Evolutionary conservation across 1,140 invertebrate genomes (phyloP), one percentile per base, ranked within the genome.

Genomic region (Aleiodes sp.): DNA sequence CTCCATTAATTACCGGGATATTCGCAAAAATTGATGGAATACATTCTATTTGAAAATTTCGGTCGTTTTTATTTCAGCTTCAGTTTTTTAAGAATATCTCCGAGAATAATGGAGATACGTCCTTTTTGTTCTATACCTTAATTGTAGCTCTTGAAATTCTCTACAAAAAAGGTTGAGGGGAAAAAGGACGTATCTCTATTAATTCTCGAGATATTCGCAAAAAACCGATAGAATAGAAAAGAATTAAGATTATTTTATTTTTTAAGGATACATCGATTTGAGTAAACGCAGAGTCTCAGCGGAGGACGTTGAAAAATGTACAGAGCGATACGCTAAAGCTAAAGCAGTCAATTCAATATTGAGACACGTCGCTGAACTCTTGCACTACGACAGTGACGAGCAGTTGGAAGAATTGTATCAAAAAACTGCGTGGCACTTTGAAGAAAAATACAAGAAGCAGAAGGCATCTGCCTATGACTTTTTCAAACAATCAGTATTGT

Each of bases 391-490:
- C 76, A 92, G 87, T 66, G 94, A 98, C 81, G 93, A 96, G 74
- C 93, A 99, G 80, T 84, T 99, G 35, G 98, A 99, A 80, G 94
- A 98, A 70, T 87, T 99, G 0, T 99, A 99, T 84, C 91, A 94
- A 75, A 97, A 97, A 79, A 99, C 98, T n/a, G 98, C 98, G 1
- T 99, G 98, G 98, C 89, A 93, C 82, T 99, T 99, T 88, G 98
- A 99, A 86, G 94, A 96, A 76, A 99, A 99, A 85, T 94, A 95
- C 79, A 99, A 98, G 81, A 98, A 97, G 82, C 90, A 91, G 9
- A 88, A 89, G 73, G 93, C 93, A 19, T 96, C 94, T 37, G 95
- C 97, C 52, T 99, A 98, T 87, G 98, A 99, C 84, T 95, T 96
- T 74, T 99, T 99, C 81, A 99, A 99, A 87, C 96, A 98, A 87